phyloP scores from a whole-genome alignment of 2,888 invertebrate genomes.

The Atethmia centrago region DNA sequence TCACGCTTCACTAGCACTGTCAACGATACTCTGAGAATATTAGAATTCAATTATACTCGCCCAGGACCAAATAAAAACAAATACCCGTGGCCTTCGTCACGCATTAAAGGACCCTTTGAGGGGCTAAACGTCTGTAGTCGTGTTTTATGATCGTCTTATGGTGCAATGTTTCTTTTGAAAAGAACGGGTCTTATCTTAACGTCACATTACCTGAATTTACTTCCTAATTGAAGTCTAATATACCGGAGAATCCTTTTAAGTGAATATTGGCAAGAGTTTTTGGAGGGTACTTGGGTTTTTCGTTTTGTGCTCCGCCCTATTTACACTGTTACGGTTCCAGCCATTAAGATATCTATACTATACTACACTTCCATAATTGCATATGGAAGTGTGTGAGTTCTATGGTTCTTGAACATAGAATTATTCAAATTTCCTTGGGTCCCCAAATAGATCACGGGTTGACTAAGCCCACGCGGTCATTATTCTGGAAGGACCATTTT shows the following conservation, averaged over 20 bases:
- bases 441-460: too few relatives aligned
- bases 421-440: background rate
- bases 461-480: background rate
- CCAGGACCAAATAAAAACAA: constrained; percentile 31
- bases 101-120: constrained; percentile 40
- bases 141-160: constrained; percentile 47
- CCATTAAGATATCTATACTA: background rate
- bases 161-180: constrained; percentile 43
- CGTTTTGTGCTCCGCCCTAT: background rate
- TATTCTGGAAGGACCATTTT: too few relatives aligned
- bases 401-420: too few relatives aligned
- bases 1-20: constrained; percentile 4
- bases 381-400: too few relatives aligned
- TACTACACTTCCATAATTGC: too few relatives aligned
- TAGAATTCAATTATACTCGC: constrained; percentile 49
- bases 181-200: constrained; percentile 19
- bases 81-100: constrained; percentile 42
- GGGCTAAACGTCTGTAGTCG: constrained; percentile 26
- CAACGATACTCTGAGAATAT: constrained; percentile 14
- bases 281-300: background rate
- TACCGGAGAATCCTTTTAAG: background rate
- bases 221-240: constrained; percentile 37
- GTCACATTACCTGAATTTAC: constrained; percentile 43
- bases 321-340: background rate
- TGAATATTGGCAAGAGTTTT: background rate